Conservation (phyloP, 1,140 invertebrate species). For the Lysiphlebus fabarum region DNA sequence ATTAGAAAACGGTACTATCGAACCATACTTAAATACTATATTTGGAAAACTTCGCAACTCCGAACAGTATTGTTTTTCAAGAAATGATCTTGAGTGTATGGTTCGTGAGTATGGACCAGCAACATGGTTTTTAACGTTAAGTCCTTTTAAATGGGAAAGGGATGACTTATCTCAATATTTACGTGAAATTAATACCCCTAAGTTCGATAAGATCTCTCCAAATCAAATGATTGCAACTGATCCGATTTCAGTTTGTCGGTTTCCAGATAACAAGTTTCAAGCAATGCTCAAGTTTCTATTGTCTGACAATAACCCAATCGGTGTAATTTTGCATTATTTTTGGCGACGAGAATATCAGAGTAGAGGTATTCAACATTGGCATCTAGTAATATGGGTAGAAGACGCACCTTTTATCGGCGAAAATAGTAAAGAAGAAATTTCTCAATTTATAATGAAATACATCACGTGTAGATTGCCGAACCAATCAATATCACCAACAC, state of each 20-base stretch:
- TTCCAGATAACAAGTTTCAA: slow-evolving; percentile 40
- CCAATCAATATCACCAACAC: slow-evolving; percentile 23
- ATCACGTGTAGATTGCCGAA: slow-evolving; percentile 33
- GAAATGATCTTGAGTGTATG: slow-evolving; percentile 36
- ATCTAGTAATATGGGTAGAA: slow-evolving; percentile 36
- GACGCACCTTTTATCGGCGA: slow-evolving; percentile 28
- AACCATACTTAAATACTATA: slow-evolving; percentile 28
- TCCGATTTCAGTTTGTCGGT: slow-evolving; percentile 37
- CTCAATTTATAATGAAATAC: slow-evolving; percentile 36
- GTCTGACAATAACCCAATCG: slow-evolving; percentile 32
- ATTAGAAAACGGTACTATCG: slow-evolving; percentile 30
- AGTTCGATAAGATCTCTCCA: slow-evolving; percentile 17
- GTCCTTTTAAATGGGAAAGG: slow-evolving; percentile 42
- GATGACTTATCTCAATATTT: slow-evolving; percentile 38
- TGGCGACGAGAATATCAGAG: slow-evolving; percentile 35
- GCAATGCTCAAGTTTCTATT: slow-evolving; percentile 40
- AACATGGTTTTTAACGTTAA: no score
- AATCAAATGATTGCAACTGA: slow-evolving; percentile 31
- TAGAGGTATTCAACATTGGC: slow-evolving; percentile 33
- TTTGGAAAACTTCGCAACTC: slow-evolving; percentile 33
- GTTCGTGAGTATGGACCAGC: slow-evolving; percentile 38
- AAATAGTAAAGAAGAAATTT: slow-evolving; percentile 26
- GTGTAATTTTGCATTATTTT: slow-evolving; percentile 30
- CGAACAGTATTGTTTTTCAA: slow-evolving; percentile 31
- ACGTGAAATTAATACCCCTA: slow-evolving; percentile 28